These are phyloP conservation scores for Fundulus diaphanus DNA, from an alignment of 2,797 vertebrate species.

Conservation along the genomic window DNA sequence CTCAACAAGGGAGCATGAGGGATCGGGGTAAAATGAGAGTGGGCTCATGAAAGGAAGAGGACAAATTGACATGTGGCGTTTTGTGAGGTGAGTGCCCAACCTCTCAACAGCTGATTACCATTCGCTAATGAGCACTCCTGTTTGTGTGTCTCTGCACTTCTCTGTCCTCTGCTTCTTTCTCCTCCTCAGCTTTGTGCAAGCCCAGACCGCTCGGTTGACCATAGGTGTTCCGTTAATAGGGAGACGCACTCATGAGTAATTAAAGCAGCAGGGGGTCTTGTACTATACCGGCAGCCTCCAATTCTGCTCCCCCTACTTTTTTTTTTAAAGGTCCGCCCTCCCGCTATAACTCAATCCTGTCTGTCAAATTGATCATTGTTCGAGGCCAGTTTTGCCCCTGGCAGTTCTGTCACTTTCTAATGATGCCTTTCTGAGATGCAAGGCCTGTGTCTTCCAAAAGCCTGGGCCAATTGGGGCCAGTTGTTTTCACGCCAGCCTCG, in stretches of 20 bases:
- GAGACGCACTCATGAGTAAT: conserved; percentile 85
- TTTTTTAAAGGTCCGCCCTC: conserved; percentile 57
- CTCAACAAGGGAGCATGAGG: conserved; percentile 65
- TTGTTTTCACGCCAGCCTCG: conserved; percentile 60
- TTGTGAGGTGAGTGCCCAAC: conserved; percentile 79
- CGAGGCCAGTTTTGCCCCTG: conserved; percentile 80
- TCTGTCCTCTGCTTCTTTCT: conserved; percentile 67
- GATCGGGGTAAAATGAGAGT: conserved; percentile 57
- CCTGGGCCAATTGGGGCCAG: conserved; percentile 71
- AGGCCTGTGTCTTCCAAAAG: conserved; percentile 64
- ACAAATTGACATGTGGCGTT: conserved; percentile 85
- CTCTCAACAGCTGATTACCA: conserved; percentile 84
- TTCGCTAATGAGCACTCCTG: conserved; percentile 83
- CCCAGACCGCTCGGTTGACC: conserved; percentile 66
- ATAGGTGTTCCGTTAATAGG: conserved; percentile 81
- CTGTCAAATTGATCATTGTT: conserved; percentile 84
- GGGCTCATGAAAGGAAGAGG: conserved; percentile 72
- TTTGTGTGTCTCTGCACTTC: conserved; percentile 63
- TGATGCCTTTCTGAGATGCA: conserved; percentile 77
- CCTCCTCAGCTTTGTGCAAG: conserved; percentile 75
- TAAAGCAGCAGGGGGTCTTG: conserved; percentile 85
- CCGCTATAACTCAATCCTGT: conserved; percentile 73
- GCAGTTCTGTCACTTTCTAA: conserved; percentile 86
- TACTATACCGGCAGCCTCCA: conserved; percentile 68
- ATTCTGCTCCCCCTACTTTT: conserved; percentile 39